Conservation (phyloP, 2,888 invertebrate species). For the Coleophora deauratella region DNA sequence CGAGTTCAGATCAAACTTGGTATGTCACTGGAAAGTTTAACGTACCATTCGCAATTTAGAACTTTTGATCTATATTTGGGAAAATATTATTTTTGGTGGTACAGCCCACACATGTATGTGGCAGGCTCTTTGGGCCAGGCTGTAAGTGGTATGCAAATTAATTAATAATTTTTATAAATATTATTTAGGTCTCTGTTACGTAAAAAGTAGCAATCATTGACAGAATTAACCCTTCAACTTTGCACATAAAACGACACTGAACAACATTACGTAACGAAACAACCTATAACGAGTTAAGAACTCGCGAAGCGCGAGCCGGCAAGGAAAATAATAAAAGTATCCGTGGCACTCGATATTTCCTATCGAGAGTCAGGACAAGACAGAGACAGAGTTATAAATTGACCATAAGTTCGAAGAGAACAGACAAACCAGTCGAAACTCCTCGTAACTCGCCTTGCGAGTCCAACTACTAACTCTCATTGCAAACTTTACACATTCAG, state of each 20-base stretch:
- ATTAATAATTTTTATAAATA: too few relatives aligned
- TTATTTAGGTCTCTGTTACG: too few relatives aligned
- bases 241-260: too few relatives aligned
- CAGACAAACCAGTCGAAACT: slow-evolving; percentile 50
- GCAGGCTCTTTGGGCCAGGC: too few relatives aligned
- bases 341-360: slow-evolving; percentile 35
- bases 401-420: slow-evolving; percentile 28
- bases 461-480: slow-evolving; percentile 50
- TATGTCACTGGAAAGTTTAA: slow-evolving; percentile 20
- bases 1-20: slow-evolving; percentile 23
- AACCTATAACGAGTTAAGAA: slow-evolving; percentile 31
- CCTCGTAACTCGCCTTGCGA: slow-evolving; percentile 39
- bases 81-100: too few relatives aligned
- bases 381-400: too few relatives aligned
- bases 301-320: slow-evolving; percentile 39
- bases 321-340: slow-evolving; percentile 39
- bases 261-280: slow-evolving; percentile 28
- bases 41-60: too few relatives aligned
- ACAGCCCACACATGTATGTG: too few relatives aligned
- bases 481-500: slow-evolving; percentile 50
- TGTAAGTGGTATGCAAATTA: too few relatives aligned
- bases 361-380: slow-evolving; percentile 23
- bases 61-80: too few relatives aligned
- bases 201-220: too few relatives aligned
- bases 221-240: too few relatives aligned